Conservation (phyloP, 2,888 invertebrate species). For the Balanococcus diminutus region DNA sequence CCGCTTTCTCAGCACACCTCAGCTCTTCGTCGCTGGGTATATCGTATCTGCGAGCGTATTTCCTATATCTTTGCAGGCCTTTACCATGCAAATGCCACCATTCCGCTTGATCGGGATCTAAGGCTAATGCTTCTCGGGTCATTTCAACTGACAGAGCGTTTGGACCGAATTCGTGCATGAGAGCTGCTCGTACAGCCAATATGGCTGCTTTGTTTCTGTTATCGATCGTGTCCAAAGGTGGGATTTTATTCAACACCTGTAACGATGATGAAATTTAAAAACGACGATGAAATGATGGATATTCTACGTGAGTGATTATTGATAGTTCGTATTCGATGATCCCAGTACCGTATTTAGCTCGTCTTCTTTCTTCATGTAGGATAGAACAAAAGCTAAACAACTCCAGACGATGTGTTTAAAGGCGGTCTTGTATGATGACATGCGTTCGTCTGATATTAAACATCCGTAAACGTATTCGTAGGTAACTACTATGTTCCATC, state of each 20-base stretch:
- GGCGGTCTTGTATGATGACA: constrained; percentile 22
- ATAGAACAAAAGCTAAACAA: constrained; percentile 26
- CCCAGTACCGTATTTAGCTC: constrained; percentile 5
- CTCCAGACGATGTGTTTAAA: constrained; percentile 39
- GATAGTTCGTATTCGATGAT: too few species aligned
- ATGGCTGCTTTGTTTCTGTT: constrained; percentile 31
- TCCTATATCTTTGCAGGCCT: constrained; percentile 33
- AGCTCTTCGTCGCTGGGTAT: constrained; percentile 44
- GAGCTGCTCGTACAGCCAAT: constrained; percentile 15
- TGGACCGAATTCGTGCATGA: constrained; percentile 43
- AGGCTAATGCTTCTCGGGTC: constrained; percentile 14
- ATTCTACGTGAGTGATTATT: too few species aligned
- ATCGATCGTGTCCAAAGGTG: background rate
- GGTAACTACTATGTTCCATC: constrained; percentile 36
- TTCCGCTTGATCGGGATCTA: constrained; percentile 42
- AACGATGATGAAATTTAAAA: too few species aligned
- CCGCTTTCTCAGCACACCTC: constrained; percentile 35
- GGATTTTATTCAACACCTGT: constrained; percentile 5
- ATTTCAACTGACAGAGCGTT: constrained; percentile 33
- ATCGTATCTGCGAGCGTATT: constrained; percentile 31
- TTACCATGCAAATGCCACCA: constrained; percentile 48
- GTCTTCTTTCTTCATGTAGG: constrained; percentile 32
- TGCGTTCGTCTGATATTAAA: constrained; percentile 20
- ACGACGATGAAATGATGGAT: too few species aligned
- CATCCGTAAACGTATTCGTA: constrained; percentile 41